Evolutionary conservation across 1,140 invertebrate genomes (phyloP), one percentile per base, ranked within the genome.

Genomic region (Drosophila kohkoa): DNA sequence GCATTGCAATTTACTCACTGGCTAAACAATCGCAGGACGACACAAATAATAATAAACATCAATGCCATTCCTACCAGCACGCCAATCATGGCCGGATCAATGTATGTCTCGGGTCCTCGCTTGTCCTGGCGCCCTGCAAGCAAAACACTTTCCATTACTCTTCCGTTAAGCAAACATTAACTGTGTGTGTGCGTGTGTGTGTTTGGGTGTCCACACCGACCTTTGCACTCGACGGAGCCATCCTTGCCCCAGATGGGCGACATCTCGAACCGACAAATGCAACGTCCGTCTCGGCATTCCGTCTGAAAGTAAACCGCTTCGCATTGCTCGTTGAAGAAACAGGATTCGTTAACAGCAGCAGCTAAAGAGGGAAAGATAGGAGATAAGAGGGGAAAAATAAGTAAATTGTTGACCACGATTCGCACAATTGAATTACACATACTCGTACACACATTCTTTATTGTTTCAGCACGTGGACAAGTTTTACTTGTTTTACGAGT

Each of bases 21-120:
- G 96, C 97, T 98, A 93, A 98, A 98, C 79, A 98, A 94, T 91
- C 97, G 95, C 63, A 98, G 95, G 45, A 98, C 97, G 75, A 98
- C 96, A 93, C 97, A 98, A 91, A 98, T 97, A 92, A 98, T 98
- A 92, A 98, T 94, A 93, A 98, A 98, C 97, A 98, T 98, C 57
- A 98, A 94, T 66, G 95, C 97, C 95, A 98, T 96, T 32, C 96
- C 97, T 54, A 97, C 96, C 72, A 98, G 95, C 49, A 98, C 96
- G 49, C 96, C 96, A 87, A 98, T 97, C 97, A 98, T 98, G 20
- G 97, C 96, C 51, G 97, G 97, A 93, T 98, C 97, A 63, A 97
- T 93, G 82, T 95, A 95, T 57, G 93, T 93, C 63, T 95, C 94
- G 51, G 77, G 49, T 73, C 80, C 91, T 28, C 78, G 75, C 57